Percentiles rank a stretch among this genome's conserved stretches.
Conservation (phyloP, 2,797 vertebrate species). For the Sebastes diploproa region DNA sequence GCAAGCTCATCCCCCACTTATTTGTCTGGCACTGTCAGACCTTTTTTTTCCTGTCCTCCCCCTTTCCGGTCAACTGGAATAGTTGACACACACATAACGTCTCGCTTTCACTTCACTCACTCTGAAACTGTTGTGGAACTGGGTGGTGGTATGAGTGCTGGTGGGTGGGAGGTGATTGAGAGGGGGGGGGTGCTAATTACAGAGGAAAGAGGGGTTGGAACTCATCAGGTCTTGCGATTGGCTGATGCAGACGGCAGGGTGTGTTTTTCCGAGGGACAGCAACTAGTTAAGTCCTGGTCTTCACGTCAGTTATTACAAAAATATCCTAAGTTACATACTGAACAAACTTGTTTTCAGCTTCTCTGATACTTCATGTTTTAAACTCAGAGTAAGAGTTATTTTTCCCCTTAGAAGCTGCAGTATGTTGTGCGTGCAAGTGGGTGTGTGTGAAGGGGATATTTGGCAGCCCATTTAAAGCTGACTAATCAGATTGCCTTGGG, state of each 20-base stretch:
- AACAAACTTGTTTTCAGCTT: neutral
- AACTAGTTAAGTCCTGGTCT: neutral
- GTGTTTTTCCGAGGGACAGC: neutral
- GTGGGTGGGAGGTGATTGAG: neutral
- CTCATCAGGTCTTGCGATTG: conserved; percentile 42
- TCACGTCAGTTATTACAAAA: neutral
- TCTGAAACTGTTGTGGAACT: conserved; percentile 21
- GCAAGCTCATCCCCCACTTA: conserved; percentile 64
- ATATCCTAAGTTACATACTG: neutral
- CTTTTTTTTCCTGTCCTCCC: conserved; percentile 35
- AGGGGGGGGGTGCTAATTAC: conserved; percentile 21
- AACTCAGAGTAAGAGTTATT: neutral
- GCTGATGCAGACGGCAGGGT: conserved; percentile 13
- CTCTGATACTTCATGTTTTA: neutral
- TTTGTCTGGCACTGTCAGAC: conserved; percentile 61
- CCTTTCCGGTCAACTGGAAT: conserved; percentile 44
- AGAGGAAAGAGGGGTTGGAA: conserved; percentile 7
- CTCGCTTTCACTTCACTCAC: conserved; percentile 18
- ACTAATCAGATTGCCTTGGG: conserved; percentile 73
- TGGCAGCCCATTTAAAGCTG: conserved; percentile 69
- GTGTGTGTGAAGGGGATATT: conserved; percentile 64
- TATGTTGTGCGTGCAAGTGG: conserved; percentile 24
- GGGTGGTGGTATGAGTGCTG: neutral
- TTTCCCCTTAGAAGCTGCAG: conserved; percentile 13
- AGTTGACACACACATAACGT: conserved; percentile 10